Evolutionary conservation across 2,113 vertebrate species (phyloP).

Genomic region (Tonatia bakeri): DNA sequence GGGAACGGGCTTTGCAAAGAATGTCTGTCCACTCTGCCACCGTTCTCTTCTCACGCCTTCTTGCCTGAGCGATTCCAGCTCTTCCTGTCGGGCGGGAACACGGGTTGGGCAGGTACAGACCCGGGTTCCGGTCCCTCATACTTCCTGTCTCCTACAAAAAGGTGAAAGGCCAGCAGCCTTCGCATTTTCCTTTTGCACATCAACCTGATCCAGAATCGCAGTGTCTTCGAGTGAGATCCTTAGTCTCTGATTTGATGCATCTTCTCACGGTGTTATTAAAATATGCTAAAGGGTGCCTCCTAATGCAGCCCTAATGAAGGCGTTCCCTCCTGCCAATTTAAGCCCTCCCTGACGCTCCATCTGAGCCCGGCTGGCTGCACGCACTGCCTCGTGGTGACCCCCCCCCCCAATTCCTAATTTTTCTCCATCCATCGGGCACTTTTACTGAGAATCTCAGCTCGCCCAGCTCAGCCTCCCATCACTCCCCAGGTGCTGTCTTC

Average conservation of each 20-base stretch:
- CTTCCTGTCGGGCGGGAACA: accelerated
- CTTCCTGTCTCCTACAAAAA: neutral
- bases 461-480: neutral
- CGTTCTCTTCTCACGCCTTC: neutral
- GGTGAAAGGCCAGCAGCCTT: accelerated
- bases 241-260: neutral
- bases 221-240: neutral
- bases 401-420: neutral
- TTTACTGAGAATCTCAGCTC: neutral
- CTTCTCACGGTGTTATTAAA: neutral
- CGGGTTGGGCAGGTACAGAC: accelerated
- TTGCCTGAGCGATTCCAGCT: neutral
- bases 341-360: neutral
- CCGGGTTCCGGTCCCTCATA: neutral
- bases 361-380: accelerated
- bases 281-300: neutral
- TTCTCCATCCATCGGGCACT: neutral
- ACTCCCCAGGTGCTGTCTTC: neutral
- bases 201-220: neutral
- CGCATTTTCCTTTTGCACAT: neutral
- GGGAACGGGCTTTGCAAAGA: neutral
- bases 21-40: accelerated
- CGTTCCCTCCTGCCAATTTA: neutral
- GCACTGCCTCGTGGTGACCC: too few species aligned
- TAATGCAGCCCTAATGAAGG: neutral